Percentiles rank a stretch among this genome's conserved stretches.
Evolutionary conservation across 2,113 vertebrate genomes (phyloP).

Genomic region (Anolis carolinensis): DNA sequence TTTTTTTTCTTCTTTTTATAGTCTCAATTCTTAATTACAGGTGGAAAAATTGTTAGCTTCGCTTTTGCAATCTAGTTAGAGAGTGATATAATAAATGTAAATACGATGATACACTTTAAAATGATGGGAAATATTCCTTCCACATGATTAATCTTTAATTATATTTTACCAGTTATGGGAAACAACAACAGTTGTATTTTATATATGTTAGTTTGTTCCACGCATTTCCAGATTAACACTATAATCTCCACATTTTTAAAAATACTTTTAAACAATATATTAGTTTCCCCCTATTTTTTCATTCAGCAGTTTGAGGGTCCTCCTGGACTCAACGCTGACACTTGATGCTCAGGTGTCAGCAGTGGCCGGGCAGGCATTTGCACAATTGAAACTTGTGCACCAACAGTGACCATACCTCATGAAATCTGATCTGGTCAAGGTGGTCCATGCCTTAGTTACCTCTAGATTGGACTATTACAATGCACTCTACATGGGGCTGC

Average conservation of each 20-base stretch:
- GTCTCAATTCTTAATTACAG: not conserved
- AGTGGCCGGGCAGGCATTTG: too few relatives aligned
- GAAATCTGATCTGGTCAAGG: too few relatives aligned
- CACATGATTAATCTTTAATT: slow-evolving; percentile 1
- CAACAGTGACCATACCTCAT: too few relatives aligned
- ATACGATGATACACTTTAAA: not conserved
- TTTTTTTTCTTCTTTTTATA: not conserved
- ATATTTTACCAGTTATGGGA: slow-evolving; percentile 6
- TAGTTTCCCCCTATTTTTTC: not conserved
- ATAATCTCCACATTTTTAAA: not conserved
- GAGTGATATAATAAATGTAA: not conserved
- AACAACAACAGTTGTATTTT: not conserved
- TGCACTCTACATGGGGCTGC: too few relatives aligned
- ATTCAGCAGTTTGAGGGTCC: too few relatives aligned
- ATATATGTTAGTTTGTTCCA: not conserved
- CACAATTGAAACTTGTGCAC: too few relatives aligned
- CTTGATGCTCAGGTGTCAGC: too few relatives aligned
- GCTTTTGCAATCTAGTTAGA: not conserved
- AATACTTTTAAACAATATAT: too few relatives aligned
- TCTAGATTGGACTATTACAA: too few relatives aligned
- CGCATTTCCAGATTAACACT: not conserved
- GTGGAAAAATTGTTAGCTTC: not conserved
- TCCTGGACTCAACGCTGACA: too few relatives aligned
- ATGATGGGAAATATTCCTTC: slow-evolving; percentile 4
- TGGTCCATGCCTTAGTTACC: too few relatives aligned